Evolutionary conservation across 2,797 vertebrate species (phyloP).

Genomic region (Girardinus metallicus): DNA sequence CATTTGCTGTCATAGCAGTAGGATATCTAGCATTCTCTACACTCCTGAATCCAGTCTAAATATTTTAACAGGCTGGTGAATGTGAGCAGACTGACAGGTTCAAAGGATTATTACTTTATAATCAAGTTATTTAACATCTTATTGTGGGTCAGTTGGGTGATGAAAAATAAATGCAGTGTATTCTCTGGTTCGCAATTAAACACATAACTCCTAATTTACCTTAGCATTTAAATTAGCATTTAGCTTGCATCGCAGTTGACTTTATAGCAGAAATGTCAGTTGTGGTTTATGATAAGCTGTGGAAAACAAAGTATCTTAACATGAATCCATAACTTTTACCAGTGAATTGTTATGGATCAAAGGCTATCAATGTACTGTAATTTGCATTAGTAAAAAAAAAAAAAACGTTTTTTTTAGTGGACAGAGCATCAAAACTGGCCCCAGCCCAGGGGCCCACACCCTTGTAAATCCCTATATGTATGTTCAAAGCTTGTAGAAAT

Average conservation of each 20-base stretch:
- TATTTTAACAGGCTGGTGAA: conserved; percentile 46
- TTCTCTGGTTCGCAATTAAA: not conserved
- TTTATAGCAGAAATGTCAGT: not conserved
- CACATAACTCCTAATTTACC: not conserved
- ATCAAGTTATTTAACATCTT: conserved; percentile 30
- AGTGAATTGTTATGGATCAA: not conserved
- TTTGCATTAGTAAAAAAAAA: not conserved
- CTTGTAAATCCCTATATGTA: not conserved
- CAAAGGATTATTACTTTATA: conserved; percentile 27
- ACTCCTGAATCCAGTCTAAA: conserved; percentile 42
- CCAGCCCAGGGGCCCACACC: not conserved
- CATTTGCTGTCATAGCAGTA: conserved; percentile 31
- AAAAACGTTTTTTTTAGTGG: not conserved
- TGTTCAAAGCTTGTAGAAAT: not conserved
- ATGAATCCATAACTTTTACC: not conserved
- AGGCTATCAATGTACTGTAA: too few species aligned
- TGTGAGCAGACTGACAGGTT: not conserved
- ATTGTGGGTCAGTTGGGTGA: conserved; percentile 3
- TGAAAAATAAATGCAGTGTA: not conserved
- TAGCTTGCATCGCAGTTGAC: not conserved
- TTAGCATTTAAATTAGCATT: not conserved
- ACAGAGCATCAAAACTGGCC: not conserved
- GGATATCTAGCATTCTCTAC: conserved; percentile 15
- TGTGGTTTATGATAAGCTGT: not conserved
- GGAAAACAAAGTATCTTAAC: not conserved